Percentiles rank a stretch among this genome's conserved stretches.
These are phyloP conservation scores for Rhadinocentrus ornatus DNA, from an alignment of 2,797 vertebrate species.

Conservation along the genomic window DNA sequence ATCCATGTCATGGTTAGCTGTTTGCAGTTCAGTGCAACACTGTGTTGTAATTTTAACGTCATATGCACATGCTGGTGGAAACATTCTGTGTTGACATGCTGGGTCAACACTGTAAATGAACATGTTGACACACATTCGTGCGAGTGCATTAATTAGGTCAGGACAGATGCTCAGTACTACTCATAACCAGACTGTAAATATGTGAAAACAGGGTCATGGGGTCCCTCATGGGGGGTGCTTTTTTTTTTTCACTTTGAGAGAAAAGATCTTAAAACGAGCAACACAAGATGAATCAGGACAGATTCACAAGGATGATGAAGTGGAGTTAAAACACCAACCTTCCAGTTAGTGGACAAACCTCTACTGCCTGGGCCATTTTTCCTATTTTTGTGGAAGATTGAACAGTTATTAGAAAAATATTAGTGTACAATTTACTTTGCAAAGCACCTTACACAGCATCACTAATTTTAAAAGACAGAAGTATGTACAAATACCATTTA, in stretches of 20 bases:
- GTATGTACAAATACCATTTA: too few relatives aligned
- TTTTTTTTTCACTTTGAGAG: too few relatives aligned
- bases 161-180: neutral
- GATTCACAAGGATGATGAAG: too few relatives aligned
- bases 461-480: too few relatives aligned
- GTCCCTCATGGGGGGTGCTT: too few relatives aligned
- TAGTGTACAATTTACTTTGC: too few relatives aligned
- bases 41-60: slow-evolving; percentile 13
- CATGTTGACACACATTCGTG: slow-evolving; percentile 35
- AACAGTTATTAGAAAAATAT: too few relatives aligned
- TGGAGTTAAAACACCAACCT: neutral
- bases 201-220: neutral
- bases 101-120: slow-evolving; percentile 26
- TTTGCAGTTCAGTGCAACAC: slow-evolving; percentile 1
- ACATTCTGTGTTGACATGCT: slow-evolving; percentile 1
- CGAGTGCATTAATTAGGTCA: slow-evolving; percentile 23
- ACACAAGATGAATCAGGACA: too few relatives aligned
- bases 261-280: too few relatives aligned
- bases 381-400: too few relatives aligned
- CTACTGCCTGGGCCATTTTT: neutral
- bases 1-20: neutral
- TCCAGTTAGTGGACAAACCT: neutral
- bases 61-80: slow-evolving; percentile 22
- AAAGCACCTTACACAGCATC: too few relatives aligned
- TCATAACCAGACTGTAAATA: neutral